A percentile compares a stretch with the other conserved stretches of the same genome.
Evolutionary conservation across 1,140 invertebrate species (phyloP).

Genomic region (Medauroidea extradentata): DNA sequence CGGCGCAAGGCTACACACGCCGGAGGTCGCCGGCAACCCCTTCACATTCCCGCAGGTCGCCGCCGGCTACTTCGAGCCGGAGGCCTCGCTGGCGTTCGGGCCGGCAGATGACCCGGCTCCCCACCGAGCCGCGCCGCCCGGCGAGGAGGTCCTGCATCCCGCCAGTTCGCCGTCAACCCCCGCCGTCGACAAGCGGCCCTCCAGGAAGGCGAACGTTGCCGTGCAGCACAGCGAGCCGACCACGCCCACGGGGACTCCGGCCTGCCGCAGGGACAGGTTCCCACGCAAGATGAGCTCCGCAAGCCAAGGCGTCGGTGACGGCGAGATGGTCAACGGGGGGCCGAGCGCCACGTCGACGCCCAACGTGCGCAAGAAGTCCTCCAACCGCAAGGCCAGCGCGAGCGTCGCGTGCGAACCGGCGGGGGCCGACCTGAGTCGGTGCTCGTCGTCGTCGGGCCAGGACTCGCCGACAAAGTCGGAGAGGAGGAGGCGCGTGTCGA

Average conservation of each 20-base stretch:
- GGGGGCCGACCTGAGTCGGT: conserved; percentile 38
- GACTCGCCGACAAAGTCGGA: conserved; percentile 42
- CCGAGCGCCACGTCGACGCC: conserved; percentile 10
- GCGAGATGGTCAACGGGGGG: neutral
- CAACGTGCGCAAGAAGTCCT: conserved; percentile 2
- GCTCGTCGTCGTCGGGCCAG: conserved; percentile 41
- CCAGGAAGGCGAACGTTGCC: conserved; percentile 3
- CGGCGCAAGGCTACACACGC: neutral
- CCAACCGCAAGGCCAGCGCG: conserved; percentile 12
- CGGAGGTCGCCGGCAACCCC: neutral
- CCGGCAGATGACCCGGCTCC: no score
- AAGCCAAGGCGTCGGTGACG: neutral
- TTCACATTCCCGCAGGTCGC: neutral
- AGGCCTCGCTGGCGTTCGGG: no score
- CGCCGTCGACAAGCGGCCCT: neutral
- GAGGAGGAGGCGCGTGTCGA: conserved; percentile 27
- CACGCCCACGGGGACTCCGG: neutral
- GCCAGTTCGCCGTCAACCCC: neutral
- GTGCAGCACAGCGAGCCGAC: neutral
- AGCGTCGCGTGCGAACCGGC: neutral
- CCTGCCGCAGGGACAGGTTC: neutral
- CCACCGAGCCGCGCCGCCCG: no score
- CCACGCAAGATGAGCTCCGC: neutral
- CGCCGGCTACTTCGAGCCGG: no score
- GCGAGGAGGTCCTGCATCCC: neutral